Evolutionary conservation across 2,888 invertebrate genomes (phyloP).

Genomic region (Tenthredo distinguenda): DNA sequence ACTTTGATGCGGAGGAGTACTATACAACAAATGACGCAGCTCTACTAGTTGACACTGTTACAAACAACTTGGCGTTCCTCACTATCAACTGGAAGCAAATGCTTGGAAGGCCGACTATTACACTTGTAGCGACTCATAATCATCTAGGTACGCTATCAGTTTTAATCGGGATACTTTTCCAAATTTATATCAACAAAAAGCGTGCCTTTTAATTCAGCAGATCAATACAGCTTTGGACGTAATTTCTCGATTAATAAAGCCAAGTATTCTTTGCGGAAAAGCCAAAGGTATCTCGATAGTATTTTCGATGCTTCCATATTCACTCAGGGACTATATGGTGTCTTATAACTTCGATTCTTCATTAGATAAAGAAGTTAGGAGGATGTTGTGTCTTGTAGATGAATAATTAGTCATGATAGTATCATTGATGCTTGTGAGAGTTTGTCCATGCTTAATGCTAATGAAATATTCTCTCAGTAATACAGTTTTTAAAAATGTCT

Average conservation of each 20-base stretch:
- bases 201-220: not conserved
- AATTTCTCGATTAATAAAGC: not conserved
- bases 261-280: not conserved
- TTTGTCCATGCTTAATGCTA: constrained; percentile 32
- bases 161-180: constrained; percentile 24
- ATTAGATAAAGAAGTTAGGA: constrained; percentile 9
- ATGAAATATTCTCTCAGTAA: constrained; percentile 4
- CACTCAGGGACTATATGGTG: not conserved
- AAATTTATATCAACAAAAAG: not conserved
- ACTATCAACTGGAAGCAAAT: constrained; percentile 98
- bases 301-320: constrained; percentile 17
- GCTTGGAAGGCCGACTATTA: constrained; percentile 97
- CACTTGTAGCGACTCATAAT: constrained; percentile 91
- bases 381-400: constrained; percentile 50
- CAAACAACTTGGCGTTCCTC: constrained; percentile 95
- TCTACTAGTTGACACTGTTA: constrained; percentile 95
- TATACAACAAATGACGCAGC: constrained; percentile 98
- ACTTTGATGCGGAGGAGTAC: constrained; percentile 95
- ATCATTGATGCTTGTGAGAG: constrained; percentile 19
- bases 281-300: not conserved
- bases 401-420: constrained; percentile 14
- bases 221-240: not conserved
- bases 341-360: not conserved
- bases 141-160: constrained; percentile 86
- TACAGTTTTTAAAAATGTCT: constrained; percentile 19